Base-by-base conservation (phyloP, 2,113 vertebrate species). In the Dendropsophus ebraccatus region DNA sequence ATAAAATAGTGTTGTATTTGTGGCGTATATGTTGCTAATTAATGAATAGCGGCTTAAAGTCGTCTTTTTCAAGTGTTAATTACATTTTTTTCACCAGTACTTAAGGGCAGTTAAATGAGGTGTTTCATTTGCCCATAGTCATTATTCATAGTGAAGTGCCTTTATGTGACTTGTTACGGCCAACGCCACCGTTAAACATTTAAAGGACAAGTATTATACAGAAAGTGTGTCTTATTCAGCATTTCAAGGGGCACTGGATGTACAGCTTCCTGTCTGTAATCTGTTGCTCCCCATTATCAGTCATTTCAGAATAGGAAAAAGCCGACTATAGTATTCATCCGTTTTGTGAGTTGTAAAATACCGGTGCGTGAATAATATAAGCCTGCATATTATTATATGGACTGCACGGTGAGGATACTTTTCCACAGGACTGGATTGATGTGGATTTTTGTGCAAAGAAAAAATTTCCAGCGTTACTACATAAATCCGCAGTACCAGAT, bases 101-200 rank as follows among this genome's bases (percentile, higher is more conserved):
- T 62, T 80, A 54, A 81, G 70, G 82, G 41, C 74, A 87, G 54
- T 89, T 89, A 87, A 84, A 88, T 88, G 69, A 80, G 88, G 75
- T 80, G n/a, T 88, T 88, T 90, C 30, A 87, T 89, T 88, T 91
- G 84, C 35, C 79, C 72, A 50, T 78, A 49, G 17, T 87, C 83
- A 80, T 32, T 86, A 88, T 78, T 88, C 85, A 74, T 84, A 84
- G 72, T 78, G 86, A 45, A 88, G 75, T 87, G 49, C 23, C 77
- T 73, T 72, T 70, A 73, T 81, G 45, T 86, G 84, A 86, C 84
- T 86, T 62, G 84, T 86, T 73, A 81, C 65, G 84, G 76, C 60
- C 84, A 86, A 49, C 16, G 8, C 17, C 47, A 16, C 62, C 45
- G 54, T 30, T n/a, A 54, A 75, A 60, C 83, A 49, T 11, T 19